Evolutionary conservation across 2,888 invertebrate genomes (phyloP).

Genomic region (Platerodrilus igneus): DNA sequence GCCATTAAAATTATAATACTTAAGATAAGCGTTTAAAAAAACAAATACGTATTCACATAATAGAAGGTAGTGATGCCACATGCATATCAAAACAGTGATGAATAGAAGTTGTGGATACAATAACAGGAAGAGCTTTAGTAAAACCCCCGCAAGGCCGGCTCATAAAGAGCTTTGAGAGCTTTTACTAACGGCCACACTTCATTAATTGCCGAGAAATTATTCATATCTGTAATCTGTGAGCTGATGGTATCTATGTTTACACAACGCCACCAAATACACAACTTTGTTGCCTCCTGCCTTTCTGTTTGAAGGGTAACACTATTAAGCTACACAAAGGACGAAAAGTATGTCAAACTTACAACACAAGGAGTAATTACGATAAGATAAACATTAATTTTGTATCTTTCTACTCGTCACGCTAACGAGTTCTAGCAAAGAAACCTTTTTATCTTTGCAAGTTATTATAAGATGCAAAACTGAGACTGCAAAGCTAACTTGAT

Average conservation of each 20-base stretch:
- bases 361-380: conserved; percentile 8
- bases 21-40: conserved; percentile 23
- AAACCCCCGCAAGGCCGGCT: conserved; percentile 37
- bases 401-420: conserved; percentile 10
- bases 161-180: conserved; percentile 43
- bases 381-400: conserved; percentile 13
- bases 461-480: too few relatives aligned
- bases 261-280: conserved; percentile 23
- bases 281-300: conserved; percentile 19
- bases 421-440: too few relatives aligned
- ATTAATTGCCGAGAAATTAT: conserved; percentile 46
- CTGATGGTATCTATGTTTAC: conserved; percentile 42
- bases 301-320: conserved; percentile 20
- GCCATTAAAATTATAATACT: conserved; percentile 17
- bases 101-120: conserved; percentile 42
- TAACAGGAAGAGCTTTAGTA: conserved; percentile 38
- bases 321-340: conserved; percentile 15
- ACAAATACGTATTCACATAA: conserved; percentile 45
- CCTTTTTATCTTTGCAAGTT: too few relatives aligned
- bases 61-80: conserved; percentile 39
- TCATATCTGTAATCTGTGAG: conserved; percentile 46
- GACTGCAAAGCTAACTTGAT: too few relatives aligned
- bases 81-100: conserved; percentile 42
- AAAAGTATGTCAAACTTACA: conserved; percentile 15
- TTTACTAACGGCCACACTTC: conserved; percentile 42